Base-by-base conservation (phyloP, 2,888 invertebrate genomes). In the Tenthredo amoena region DNA sequence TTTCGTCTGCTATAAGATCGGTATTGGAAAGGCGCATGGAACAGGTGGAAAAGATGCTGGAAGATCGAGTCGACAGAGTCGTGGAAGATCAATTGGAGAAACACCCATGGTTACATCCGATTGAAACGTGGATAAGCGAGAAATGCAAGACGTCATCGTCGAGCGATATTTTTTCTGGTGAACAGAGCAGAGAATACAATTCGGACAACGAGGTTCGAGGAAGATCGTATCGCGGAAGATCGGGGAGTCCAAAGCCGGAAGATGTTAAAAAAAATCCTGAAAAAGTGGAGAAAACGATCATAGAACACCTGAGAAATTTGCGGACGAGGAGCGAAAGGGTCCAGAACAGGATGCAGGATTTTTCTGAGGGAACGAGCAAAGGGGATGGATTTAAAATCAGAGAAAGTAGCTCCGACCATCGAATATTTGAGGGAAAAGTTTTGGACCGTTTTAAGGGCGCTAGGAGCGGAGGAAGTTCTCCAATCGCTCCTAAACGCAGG, bases 81-180 rank as follows among this genome's bases (percentile, higher is more conserved):
- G 86, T 89, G 85, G 91, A 90, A 62, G 91, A 91, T 34, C 89
- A 88, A 4, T 62, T 90, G 10, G 90, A 92, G 55, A 92, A 90
- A 68, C 88, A 90, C 87, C 89, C 91, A 4, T 92, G 92, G 91
- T 85, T 92, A 1, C 89, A 90, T 40, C 91, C 91, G 6, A 88
- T 92, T 40, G 92, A 92, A 5, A 87, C 87, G 0, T 92, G 92
- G 92, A 88, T 92, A 34, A 77, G 84, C 0, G 92, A 92, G 37
- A 89, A 86, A 26, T 84, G 87, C 76, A 87, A 86, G 84, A 85
- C 87, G 4, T 40, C 58, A 43, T 55, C 72, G 31, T 58, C 85
- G 68, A 50, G 84, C 34, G 74, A 76, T 26, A 26, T 83, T 18
- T 86, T 85, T 68, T 84, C 87, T 62, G 21, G 72, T 6, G 72